These are phyloP conservation scores for Cotesia congregata DNA, from an alignment of 2,888 invertebrate species.

Conservation along the genomic window DNA sequence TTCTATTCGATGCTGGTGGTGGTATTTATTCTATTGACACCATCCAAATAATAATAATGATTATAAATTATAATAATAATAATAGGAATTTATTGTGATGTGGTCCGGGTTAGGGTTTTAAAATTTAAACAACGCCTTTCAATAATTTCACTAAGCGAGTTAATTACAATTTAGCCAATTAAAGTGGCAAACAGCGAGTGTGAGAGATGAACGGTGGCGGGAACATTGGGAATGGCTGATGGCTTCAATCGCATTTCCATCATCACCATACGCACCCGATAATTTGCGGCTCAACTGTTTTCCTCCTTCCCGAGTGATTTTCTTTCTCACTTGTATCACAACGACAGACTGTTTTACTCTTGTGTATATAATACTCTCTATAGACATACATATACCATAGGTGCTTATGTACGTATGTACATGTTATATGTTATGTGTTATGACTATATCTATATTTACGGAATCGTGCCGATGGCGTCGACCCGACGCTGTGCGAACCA, in stretches of 20 bases:
- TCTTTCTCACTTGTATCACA: not conserved
- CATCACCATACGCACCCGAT: conserved; percentile 60
- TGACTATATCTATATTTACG: not conserved
- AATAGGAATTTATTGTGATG: not conserved
- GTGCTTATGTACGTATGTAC: not conserved
- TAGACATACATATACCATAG: not conserved
- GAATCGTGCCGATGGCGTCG: conserved; percentile 27
- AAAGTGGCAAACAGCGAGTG: conserved; percentile 55
- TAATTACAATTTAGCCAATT: conserved; percentile 63
- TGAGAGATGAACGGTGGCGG: not conserved
- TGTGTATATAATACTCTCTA: not conserved
- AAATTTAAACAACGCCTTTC: conserved; percentile 34
- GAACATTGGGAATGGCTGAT: conserved; percentile 57
- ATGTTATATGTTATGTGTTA: not conserved
- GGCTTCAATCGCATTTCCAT: conserved; percentile 64
- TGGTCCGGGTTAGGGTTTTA: not conserved
- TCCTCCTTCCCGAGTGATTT: conserved; percentile 5
- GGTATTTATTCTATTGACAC: not conserved
- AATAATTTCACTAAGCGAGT: conserved; percentile 53
- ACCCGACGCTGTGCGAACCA: conserved; percentile 23
- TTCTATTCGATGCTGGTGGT: not conserved
- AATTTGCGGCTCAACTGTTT: conserved; percentile 62
- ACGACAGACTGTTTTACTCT: not conserved
- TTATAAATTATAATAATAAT: not conserved
- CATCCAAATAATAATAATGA: not conserved